Evolutionary conservation across 2,888 invertebrate species (phyloP).

Genomic region (Dusona sp.): DNA sequence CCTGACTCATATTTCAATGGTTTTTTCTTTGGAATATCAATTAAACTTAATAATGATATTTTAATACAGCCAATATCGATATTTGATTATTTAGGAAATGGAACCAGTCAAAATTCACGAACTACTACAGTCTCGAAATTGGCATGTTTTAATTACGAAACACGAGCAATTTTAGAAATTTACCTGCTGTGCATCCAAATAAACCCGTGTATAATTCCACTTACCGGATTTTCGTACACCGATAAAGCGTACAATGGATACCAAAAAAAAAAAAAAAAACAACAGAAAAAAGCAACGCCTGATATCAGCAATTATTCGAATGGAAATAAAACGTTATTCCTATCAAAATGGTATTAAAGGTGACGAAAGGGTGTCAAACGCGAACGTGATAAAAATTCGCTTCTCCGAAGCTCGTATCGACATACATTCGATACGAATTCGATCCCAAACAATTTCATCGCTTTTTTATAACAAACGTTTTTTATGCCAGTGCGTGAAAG

Average conservation of each 20-base stretch:
- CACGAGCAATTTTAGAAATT: not conserved
- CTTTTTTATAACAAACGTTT: not conserved
- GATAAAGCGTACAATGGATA: not conserved
- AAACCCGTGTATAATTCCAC: conserved; percentile 14
- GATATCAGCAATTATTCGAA: not conserved
- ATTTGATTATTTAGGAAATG: conserved; percentile 6
- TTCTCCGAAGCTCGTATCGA: not conserved
- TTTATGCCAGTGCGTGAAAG: not conserved
- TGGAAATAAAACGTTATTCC: not conserved
- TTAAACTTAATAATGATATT: not conserved
- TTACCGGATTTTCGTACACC: not conserved
- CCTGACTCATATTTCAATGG: not conserved
- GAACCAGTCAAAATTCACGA: not conserved
- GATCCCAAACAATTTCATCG: conserved; percentile 6
- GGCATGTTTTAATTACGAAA: not conserved
- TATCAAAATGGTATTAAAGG: conserved; percentile 1
- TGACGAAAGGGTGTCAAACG: not conserved
- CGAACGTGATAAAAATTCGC: conserved; percentile 12
- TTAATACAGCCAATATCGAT: not conserved
- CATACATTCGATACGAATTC: not conserved
- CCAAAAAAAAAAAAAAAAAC: conserved; percentile 11
- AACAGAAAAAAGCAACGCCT: not conserved
- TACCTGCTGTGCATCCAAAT: not conserved
- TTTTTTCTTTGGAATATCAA: not conserved
- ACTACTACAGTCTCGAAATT: not conserved